These are phyloP conservation scores for Carollia perspicillata DNA, from an alignment of 2,113 vertebrate genomes.

Conservation along the genomic window DNA sequence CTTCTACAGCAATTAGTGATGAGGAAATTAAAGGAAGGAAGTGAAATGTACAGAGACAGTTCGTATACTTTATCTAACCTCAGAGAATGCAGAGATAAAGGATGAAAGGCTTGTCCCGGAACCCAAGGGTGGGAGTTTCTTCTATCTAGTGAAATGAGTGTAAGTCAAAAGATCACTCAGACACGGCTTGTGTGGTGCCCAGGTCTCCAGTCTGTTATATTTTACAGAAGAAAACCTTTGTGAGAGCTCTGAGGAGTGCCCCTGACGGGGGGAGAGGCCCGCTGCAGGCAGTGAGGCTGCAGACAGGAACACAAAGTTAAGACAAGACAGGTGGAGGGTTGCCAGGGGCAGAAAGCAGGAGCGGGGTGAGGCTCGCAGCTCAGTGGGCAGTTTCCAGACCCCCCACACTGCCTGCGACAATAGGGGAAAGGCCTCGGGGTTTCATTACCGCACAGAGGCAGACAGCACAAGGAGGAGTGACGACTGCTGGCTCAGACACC, in stretches of 20 bases:
- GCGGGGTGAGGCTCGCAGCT: accelerated
- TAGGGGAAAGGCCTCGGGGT: not conserved
- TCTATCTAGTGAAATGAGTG: conserved; percentile 6
- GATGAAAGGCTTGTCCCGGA: conserved; percentile 51
- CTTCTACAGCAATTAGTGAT: not conserved
- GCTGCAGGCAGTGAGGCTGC: not conserved
- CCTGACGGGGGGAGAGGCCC: not conserved
- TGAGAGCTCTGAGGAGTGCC: not conserved
- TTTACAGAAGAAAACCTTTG: not conserved
- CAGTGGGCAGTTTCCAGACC: conserved; percentile 9
- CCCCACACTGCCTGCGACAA: conserved; percentile 15
- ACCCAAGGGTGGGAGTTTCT: not conserved
- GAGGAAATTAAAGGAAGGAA: conserved; percentile 44
- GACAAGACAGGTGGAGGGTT: not conserved
- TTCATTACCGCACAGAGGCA: not conserved
- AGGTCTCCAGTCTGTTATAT: not conserved
- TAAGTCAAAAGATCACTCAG: conserved; percentile 1
- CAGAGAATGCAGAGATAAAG: conserved; percentile 39
- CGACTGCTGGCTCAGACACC: not conserved
- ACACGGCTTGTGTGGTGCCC: not conserved
- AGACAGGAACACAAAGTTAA: not conserved
- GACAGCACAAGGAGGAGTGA: not conserved
- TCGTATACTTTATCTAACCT: conserved; percentile 42
- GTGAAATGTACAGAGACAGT: not conserved
- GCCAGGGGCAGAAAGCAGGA: not conserved